Conservation (phyloP, 2,113 vertebrate genomes). For the Acanthisitta chloris region DNA sequence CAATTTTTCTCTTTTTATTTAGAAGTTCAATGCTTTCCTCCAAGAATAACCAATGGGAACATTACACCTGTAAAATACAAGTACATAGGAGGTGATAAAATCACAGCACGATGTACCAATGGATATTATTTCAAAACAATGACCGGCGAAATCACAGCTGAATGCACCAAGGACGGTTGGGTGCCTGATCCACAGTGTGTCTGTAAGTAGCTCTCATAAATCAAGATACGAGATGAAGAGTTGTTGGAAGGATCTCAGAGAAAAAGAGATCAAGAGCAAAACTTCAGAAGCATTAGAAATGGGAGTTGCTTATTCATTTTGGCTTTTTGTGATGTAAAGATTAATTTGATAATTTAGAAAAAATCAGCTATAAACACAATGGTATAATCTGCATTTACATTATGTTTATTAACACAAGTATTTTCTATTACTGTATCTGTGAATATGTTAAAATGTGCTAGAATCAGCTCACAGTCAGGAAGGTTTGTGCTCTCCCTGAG, state of each 20-base stretch:
- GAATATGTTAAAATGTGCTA: background rate
- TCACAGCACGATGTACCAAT: background rate
- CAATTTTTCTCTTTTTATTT: background rate
- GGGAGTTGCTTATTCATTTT: background rate
- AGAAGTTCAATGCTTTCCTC: slow-evolving; percentile 55
- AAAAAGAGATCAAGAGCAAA: background rate
- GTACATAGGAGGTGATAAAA: background rate
- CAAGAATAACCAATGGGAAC: slow-evolving; percentile 34
- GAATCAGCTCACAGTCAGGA: background rate
- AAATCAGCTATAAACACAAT: background rate
- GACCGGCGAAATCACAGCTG: background rate
- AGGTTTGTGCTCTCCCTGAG: background rate
- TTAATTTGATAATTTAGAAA: background rate
- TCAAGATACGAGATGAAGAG: background rate
- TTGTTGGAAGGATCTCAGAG: background rate
- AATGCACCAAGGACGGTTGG: slow-evolving; percentile 63
- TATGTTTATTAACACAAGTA: background rate
- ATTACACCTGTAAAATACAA: background rate
- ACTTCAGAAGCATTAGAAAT: background rate
- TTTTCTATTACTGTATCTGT: background rate
- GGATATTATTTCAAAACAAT: background rate
- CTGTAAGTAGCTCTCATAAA: slow-evolving; percentile 49
- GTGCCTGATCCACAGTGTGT: slow-evolving; percentile 48
- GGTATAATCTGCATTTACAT: background rate
- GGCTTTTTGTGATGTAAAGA: background rate